Evolutionary conservation across 2,888 invertebrate genomes (phyloP), one percentile per base, ranked within the genome.

Genomic region (Branchipolynoe longqiensis): DNA sequence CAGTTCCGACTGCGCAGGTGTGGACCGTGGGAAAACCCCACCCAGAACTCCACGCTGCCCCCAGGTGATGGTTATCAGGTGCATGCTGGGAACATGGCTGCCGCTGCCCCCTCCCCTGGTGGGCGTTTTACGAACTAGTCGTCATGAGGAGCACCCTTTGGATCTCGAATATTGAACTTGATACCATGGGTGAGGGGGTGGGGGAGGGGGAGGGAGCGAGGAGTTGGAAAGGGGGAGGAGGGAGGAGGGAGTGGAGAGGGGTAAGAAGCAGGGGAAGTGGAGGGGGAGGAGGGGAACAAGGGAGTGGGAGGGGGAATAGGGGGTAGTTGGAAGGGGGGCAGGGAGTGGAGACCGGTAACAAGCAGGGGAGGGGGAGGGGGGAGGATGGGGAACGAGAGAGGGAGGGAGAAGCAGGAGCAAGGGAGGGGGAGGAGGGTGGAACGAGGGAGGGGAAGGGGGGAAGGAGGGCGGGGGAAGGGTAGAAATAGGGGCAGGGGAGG

Each of bases 11-110:
- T 69, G 69, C 69, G 69, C 69, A 69, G 69, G 36, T 38, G 69
- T 38, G 38, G 36, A 69, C 18, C 69, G 38, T 69, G 69, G 69
- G 69, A 69, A 62, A 69, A 69, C 36, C 69, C 38, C 69, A n/a
- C n/a, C n/a, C 38, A 22, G 38, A 14, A 38, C 38, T n/a, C 38
- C 31, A 14, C 62, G 3, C 28, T 62, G 25, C 69, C 18, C 64
- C 64, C 33, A 38, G 14, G 69, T 14, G 69, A 36, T 18, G 38
- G 33, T 69, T 69, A 69, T 69, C 69, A 69, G 69, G 69, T 18
- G 69, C 69, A 69, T 69, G 69, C 33, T 69, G 69, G 69, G 69
- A 36, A 69, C 22, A 22, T 1, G 38, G 69, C 69, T 38, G 14
- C 33, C 12, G 2, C n/a, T 18, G 62, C 62, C n/a, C n/a, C n/a